Base-by-base conservation (phyloP, 2,888 invertebrate genomes). In the Cyclophora punctaria region DNA sequence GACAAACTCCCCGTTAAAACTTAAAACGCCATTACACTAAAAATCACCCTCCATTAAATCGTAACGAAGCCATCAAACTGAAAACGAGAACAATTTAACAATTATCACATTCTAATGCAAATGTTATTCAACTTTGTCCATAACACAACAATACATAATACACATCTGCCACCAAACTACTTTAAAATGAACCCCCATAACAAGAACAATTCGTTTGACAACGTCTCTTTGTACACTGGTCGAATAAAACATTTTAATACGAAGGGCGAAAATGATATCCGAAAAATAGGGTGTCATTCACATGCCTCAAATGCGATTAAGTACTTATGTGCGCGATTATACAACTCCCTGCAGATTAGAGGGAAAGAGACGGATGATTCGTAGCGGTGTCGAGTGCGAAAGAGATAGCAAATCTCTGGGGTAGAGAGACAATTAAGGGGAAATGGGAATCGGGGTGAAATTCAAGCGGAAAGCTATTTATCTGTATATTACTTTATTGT, bases 401-500 rank as follows among this genome's bases (percentile, higher is more conserved):
- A 37, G 37, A 37, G 37, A 37, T 37, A 37, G 37, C 40, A 37
- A 37, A 5, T 37, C 4, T 37, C 5, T 37, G 5, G 37, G 37
- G 37, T 37, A 37, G 37, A 37, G 5, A 37, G 4, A 37, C 37
- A 37, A 37, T 37, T 35, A 85, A 74, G 78, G 80, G 80, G 81
- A 70, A 73, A 75, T 67, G 73, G 79, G 82, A 88, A 86, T 83
- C 82, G 82, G 80, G 79, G 74, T 80, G 78, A 85, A 87, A 83
- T 86, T 87, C 85, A 84, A 88, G 80, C 80, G 84, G 79, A 83
- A 78, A 81, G 78, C 81, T 79, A 83, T 82, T 83, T 83, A 80
- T 87, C 82, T 75, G 76, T 80, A 78, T 81, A 87, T 88, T 88
- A 88, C 86, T 88, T 87, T 88, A 87, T 87, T 83, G 87, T 83